Base-by-base conservation (phyloP, 1,140 invertebrate species). In the Cydia pomonella region DNA sequence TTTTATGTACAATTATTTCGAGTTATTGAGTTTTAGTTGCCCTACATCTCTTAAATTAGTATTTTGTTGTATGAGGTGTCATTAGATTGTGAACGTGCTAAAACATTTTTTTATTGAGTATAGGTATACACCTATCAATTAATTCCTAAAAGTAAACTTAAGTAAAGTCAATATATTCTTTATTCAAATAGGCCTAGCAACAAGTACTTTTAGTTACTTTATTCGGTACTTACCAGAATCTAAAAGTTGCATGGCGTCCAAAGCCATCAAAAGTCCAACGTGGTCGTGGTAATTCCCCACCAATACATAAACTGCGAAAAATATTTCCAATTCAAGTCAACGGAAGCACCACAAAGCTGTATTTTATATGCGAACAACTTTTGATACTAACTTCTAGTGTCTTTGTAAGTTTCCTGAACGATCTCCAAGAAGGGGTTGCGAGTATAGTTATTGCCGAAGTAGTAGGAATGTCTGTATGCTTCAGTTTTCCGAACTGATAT, bases 261-360 rank as follows among this genome's bases (percentile, higher is more conserved):
- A 94, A 18, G 96, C 97, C 50, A 97, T 92, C 94, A 98, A 95
- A 1, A 98, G 92, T 4, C 97, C 97, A 50, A 97, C 94, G 82
- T 98, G 97, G 81, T 98, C 97, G 82, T 97, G 96, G 82, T 97
- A 96, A 83, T 97, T 95, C 4, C 98, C 98, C 74, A 99, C 94
- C 44, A 98, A 96, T 0, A 99, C 95, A 90, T 99, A 99, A 90
- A 99, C 98, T 99, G 94, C 50, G 94, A 96, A 89, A 75, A 78
- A 81, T n/a, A n/a, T n/a, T 0, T 21, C 2, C 33, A 33, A 41
- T 7, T 9, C 72, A 29, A 75, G 23, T 41, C 75, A 63, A 27
- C 13, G 5, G 6, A 29, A 27, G 23, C 74, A 73, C 25, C 13
- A 33, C 12, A 21, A 73, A 50, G 41, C 44, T 4, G 47, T 16